These are phyloP conservation scores for Ianthella basta DNA, from an alignment of 37 sponge, comb jelly and placozoan species.

Conservation along the genomic window DNA sequence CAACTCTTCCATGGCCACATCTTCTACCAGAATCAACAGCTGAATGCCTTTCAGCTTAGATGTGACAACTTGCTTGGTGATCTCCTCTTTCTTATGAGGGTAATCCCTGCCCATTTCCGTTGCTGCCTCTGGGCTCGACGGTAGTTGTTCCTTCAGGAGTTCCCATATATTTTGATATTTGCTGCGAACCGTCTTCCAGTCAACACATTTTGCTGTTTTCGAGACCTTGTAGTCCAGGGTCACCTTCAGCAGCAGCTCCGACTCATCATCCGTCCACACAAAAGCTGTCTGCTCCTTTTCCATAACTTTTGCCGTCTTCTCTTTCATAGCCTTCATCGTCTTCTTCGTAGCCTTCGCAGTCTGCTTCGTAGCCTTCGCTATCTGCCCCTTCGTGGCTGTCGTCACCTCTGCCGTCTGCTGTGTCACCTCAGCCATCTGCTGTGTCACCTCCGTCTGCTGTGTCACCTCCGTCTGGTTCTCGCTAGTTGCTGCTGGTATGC, in stretches of 20 bases:
- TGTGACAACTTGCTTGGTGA: slow-evolving; percentile 13
- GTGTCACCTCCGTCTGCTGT: too few relatives aligned
- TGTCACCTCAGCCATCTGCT: neutral
- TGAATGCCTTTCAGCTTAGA: slow-evolving; percentile 8
- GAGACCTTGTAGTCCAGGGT: neutral
- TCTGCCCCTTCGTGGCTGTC: too few relatives aligned
- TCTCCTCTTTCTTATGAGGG: neutral
- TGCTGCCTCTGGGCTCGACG: neutral
- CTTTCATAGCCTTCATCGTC: neutral
- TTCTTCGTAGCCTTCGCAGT: too few relatives aligned
- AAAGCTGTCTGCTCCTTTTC: neutral
- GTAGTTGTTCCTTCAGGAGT: neutral
- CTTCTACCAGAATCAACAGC: slow-evolving; percentile 10
- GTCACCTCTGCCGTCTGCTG: neutral
- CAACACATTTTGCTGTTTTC: slow-evolving; percentile 1
- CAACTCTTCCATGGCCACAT: slow-evolving; percentile 33
- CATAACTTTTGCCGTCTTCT: too few relatives aligned
- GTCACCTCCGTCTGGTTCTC: too few relatives aligned
- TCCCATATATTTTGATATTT: slow-evolving; percentile 28
- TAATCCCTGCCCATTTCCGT: slow-evolving; percentile 17
- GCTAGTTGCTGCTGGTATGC: too few relatives aligned
- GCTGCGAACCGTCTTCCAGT: slow-evolving; percentile 11
- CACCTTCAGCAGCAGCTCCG: neutral
- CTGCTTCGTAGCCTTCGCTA: too few relatives aligned
- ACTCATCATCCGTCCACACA: slow-evolving; percentile 19